Evolutionary conservation across 2,113 vertebrate species (phyloP).

Genomic region (Microtus oregoni): DNA sequence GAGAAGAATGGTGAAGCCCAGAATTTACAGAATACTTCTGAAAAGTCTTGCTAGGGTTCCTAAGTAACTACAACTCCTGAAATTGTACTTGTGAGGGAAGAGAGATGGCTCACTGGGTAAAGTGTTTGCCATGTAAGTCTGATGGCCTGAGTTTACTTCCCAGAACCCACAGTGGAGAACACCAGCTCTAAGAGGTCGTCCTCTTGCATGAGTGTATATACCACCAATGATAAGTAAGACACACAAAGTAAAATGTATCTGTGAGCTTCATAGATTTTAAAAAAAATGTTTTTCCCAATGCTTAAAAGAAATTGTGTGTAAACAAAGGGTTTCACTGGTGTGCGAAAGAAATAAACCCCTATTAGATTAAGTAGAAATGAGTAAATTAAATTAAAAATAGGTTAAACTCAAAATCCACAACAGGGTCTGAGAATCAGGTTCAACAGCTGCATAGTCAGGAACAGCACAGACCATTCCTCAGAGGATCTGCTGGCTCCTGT

Average conservation of each 20-base stretch:
- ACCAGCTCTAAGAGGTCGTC: background rate
- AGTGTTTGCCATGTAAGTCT: background rate
- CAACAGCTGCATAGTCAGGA: background rate
- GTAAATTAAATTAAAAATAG: background rate
- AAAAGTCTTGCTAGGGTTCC: background rate
- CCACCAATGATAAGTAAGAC: background rate
- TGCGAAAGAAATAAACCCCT: background rate
- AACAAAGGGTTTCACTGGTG: background rate
- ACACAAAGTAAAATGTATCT: background rate
- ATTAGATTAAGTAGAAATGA: background rate
- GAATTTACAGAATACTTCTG: background rate
- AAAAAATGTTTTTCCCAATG: background rate
- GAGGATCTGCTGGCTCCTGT: background rate
- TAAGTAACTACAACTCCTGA: background rate
- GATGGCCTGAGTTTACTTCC: background rate
- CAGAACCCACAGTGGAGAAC: background rate
- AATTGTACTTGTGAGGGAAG: background rate
- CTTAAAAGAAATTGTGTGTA: too few relatives aligned
- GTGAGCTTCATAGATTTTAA: background rate
- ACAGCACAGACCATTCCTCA: background rate
- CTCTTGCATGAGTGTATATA: background rate
- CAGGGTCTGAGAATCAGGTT: background rate
- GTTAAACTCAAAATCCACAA: background rate
- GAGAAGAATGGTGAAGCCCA: background rate
- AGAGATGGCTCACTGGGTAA: background rate